Conservation (phyloP, 2,797 vertebrate genomes). For the Mus caroli region DNA sequence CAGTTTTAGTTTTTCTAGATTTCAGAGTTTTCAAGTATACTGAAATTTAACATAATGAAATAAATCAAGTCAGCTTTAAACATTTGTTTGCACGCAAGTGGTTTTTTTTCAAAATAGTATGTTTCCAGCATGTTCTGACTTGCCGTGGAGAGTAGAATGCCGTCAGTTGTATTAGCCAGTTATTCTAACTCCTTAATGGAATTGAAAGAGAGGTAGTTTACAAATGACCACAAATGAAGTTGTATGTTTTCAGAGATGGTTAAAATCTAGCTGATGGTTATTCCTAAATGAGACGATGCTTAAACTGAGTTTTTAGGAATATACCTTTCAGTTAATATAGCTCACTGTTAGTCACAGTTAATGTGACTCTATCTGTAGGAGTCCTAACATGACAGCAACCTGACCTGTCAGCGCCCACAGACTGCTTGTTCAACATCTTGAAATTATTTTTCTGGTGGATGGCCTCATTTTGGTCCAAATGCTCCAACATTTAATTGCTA, state of each 20-base stretch:
- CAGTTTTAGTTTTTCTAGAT: constrained; percentile 58
- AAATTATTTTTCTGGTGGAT: constrained; percentile 61
- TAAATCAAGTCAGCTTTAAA: constrained; percentile 47
- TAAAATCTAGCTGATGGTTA: constrained; percentile 21
- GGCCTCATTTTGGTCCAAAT: background rate
- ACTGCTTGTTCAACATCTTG: constrained; percentile 23
- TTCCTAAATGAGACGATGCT: constrained; percentile 53
- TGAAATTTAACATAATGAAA: constrained; percentile 36
- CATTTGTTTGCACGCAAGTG: constrained; percentile 45
- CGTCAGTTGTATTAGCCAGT: background rate
- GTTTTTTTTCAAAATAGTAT: constrained; percentile 67
- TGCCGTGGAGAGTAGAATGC: background rate
- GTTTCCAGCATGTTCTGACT: background rate
- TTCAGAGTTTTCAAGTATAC: background rate
- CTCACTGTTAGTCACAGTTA: constrained; percentile 28
- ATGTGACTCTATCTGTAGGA: background rate
- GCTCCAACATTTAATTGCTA: constrained; percentile 16
- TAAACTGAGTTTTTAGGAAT: constrained; percentile 55
- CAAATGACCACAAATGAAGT: constrained; percentile 26
- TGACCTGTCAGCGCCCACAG: constrained; percentile 24
- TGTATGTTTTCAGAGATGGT: background rate
- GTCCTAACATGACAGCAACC: constrained; percentile 26
- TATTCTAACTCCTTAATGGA: background rate
- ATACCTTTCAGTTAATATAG: constrained; percentile 29
- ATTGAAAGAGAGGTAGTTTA: constrained; percentile 36